These are phyloP conservation scores for Channa argus DNA, from an alignment of 2,113 vertebrate species.

Conservation along the genomic window DNA sequence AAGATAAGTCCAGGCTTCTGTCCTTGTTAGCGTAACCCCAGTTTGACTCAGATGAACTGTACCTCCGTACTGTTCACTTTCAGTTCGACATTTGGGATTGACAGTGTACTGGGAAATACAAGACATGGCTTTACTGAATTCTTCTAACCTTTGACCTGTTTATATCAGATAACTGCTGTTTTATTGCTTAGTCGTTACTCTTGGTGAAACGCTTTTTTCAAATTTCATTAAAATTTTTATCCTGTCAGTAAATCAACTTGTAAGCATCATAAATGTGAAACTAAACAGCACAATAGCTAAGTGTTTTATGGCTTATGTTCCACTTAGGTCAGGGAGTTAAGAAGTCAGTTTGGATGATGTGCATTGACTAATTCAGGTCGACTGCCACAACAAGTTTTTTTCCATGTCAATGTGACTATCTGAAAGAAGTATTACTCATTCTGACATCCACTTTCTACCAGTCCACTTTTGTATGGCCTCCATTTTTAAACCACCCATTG, in stretches of 20 bases:
- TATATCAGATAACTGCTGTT: not conserved
- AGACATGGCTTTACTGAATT: not conserved
- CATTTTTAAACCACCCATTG: conserved; percentile 65
- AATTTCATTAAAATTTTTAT: too few relatives aligned
- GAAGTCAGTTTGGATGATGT: conserved; percentile 4
- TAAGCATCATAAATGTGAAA: not conserved
- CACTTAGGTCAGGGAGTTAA: not conserved
- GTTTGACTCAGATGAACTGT: not conserved
- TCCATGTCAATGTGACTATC: conserved; percentile 20
- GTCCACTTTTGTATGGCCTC: conserved; percentile 52
- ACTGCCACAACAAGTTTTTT: conserved; percentile 4
- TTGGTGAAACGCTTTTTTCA: too few relatives aligned
- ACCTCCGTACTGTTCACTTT: not conserved
- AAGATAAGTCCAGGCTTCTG: not conserved
- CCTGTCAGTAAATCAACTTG: conserved; percentile 8
- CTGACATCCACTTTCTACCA: conserved; percentile 21
- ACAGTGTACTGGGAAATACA: not conserved
- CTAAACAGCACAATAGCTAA: not conserved
- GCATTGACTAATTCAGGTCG: conserved; percentile 13
- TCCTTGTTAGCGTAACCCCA: not conserved
- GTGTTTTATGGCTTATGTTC: not conserved
- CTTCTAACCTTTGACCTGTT: not conserved
- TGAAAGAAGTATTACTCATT: conserved; percentile 31
- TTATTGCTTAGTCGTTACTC: not conserved
- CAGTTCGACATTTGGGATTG: not conserved